Conservation (phyloP, 2,888 invertebrate species). For the Heteropelma amictum region DNA sequence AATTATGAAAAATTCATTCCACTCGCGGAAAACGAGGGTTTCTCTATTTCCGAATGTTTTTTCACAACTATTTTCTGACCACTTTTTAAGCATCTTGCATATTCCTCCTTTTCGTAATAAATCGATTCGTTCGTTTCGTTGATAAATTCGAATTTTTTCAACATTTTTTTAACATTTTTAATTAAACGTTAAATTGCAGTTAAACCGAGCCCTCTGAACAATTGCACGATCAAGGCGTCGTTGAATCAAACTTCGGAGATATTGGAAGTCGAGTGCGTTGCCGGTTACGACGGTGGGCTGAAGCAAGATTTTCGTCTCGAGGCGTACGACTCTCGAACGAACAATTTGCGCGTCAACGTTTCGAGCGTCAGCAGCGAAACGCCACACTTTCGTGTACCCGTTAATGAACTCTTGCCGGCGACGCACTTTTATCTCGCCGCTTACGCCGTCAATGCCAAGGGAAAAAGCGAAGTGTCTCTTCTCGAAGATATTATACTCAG, state of each 20-base stretch:
- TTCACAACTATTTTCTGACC: too few species aligned
- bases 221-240: constrained; percentile 89
- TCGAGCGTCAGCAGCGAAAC: constrained; percentile 82
- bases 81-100: too few species aligned
- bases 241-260: constrained; percentile 80
- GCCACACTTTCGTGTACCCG: constrained; percentile 81
- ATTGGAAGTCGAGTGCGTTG: constrained; percentile 90
- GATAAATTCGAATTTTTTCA: too few species aligned
- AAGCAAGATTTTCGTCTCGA: constrained; percentile 91
- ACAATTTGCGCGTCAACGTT: constrained; percentile 85
- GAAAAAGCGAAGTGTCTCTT: constrained; percentile 88
- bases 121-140: too few species aligned
- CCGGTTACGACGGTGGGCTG: constrained; percentile 93
- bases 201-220: constrained; percentile 89
- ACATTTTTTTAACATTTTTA: too few species aligned
- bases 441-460: constrained; percentile 91
- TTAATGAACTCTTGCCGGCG: constrained; percentile 82
- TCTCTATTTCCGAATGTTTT: too few species aligned
- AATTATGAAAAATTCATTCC: too few species aligned
- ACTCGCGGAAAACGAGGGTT: too few species aligned
- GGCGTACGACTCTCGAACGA: constrained; percentile 87
- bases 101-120: too few species aligned
- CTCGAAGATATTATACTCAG: constrained; percentile 92
- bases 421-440: constrained; percentile 82
- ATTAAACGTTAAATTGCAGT: constrained; percentile 80